Percentiles rank a stretch among this genome's conserved stretches.
Evolutionary conservation across 1,140 invertebrate species (phyloP).

Genomic region (Neotoxoptera formosana): DNA sequence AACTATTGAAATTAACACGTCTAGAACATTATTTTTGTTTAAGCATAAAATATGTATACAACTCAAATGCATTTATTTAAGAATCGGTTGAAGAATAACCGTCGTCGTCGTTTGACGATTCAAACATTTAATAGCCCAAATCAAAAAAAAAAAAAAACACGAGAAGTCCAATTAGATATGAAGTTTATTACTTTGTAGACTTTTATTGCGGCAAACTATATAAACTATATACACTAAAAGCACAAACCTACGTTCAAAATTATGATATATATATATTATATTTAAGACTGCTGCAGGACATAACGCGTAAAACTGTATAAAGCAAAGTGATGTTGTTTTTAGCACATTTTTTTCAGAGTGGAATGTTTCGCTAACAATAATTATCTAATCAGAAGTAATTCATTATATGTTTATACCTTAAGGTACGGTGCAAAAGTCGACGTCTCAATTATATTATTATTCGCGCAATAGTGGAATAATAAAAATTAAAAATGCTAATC

Average conservation of each 20-base stretch:
- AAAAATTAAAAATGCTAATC: not conserved
- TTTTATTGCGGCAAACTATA: not conserved
- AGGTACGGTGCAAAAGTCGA: not conserved
- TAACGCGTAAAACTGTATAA: not conserved
- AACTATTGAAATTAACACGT: not conserved
- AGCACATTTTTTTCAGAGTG: not conserved
- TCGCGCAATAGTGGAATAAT: slow-evolving; percentile 36
- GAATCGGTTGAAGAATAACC: not conserved
- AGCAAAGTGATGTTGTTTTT: not conserved
- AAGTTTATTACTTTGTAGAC: slow-evolving; percentile 18
- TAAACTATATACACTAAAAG: not conserved
- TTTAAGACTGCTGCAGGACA: not conserved
- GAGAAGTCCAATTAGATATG: slow-evolving; percentile 17
- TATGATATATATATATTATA: no score
- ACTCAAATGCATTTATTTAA: not conserved
- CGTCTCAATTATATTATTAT: no score
- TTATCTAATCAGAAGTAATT: slow-evolving; percentile 11
- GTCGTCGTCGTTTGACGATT: not conserved
- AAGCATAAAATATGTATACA: not conserved
- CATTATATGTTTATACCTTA: not conserved
- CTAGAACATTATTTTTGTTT: not conserved
- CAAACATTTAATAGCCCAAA: not conserved
- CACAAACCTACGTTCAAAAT: slow-evolving; percentile 4
- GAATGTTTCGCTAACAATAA: not conserved
- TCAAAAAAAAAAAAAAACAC: not conserved